Base-by-base conservation (phyloP, 2,113 vertebrate species). In the Phasianus colchicus region DNA sequence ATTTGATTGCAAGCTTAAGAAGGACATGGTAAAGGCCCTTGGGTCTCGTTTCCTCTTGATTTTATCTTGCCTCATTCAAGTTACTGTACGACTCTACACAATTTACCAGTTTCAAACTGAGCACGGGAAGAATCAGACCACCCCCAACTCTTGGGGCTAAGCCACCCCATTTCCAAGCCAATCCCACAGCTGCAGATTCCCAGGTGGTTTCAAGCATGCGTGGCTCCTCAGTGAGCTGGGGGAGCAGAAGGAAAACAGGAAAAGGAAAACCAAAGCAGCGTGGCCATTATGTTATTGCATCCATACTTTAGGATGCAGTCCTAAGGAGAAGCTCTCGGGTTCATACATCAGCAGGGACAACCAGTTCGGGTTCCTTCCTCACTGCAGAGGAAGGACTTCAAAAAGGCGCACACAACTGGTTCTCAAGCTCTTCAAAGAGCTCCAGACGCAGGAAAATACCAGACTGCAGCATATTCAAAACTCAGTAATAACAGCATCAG, bases 341-440 rank as follows among this genome's bases (percentile, higher is more conserved):
- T 88, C 69, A 48, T 17, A 6, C 9, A 64, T 58, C 66, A 91
- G 91, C 40, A 87, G 21, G 83, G 74, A 45, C 30, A 72, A 40
- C 32, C 38, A 76, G 63, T 25, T 86, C 38, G 73, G 43, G 73
- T 95, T 88, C 48, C 63, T 84, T 58, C 64, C 77, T 84, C 7
- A 1, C 64, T 80, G 54, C n/a, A 60, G 86, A 95, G 89, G 87
- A 91, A 87, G 55, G 20, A 90, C 88, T 90, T 92, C 94, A 96
- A 96, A 88, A 95, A 84, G 38, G 38, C 86, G 85, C 50, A 71
- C 50, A 18, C 83, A 80, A 30, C 73, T 94, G 50, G 83, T 90
- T 96, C 84, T 96, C 88, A 93, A 77, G 86, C 80, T 95, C 95
- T 96, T 94, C 94, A 96, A 97, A 96, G 95, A 66, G 64, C 50